phyloP scores from a whole-genome alignment of 2,113 vertebrate species.

The Bombycilla garrulus region DNA sequence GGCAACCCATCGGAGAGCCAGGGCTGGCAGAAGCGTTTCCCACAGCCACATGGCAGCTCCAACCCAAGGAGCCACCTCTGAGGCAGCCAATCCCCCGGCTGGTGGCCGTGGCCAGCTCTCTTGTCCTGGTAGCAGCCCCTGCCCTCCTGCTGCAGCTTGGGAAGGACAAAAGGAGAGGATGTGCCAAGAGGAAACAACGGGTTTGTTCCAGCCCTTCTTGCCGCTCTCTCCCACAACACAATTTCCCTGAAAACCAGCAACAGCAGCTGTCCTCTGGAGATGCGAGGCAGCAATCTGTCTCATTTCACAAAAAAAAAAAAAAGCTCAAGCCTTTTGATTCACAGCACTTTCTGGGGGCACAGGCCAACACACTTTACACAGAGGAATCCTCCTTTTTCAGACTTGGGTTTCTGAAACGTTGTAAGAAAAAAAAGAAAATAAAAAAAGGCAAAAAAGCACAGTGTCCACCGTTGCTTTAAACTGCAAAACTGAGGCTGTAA shows the following conservation, averaged over 20 bases:
- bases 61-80: fast-evolving
- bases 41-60: not conserved
- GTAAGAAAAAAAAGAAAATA: no score
- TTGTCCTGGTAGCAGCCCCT: not conserved
- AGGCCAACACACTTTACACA: not conserved
- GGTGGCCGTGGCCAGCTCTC: not conserved
- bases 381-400: not conserved
- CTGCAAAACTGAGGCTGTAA: not conserved
- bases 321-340: not conserved
- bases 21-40: fast-evolving
- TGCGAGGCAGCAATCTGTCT: not conserved
- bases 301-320: not conserved
- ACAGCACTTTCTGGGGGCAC: not conserved
- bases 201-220: not conserved
- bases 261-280: not conserved
- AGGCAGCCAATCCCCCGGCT: fast-evolving
- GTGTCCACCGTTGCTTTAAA: not conserved
- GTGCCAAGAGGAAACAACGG: not conserved
- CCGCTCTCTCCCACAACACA: not conserved
- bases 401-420: not conserved
- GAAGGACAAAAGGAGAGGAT: not conserved
- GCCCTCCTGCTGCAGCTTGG: not conserved
- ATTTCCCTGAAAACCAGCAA: not conserved
- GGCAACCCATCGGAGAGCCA: not conserved
- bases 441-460: not conserved